Percentiles rank a stretch among this genome's conserved stretches.
phyloP scores from a whole-genome alignment of 2,888 invertebrate species.

The Auanema freiburgensis region DNA sequence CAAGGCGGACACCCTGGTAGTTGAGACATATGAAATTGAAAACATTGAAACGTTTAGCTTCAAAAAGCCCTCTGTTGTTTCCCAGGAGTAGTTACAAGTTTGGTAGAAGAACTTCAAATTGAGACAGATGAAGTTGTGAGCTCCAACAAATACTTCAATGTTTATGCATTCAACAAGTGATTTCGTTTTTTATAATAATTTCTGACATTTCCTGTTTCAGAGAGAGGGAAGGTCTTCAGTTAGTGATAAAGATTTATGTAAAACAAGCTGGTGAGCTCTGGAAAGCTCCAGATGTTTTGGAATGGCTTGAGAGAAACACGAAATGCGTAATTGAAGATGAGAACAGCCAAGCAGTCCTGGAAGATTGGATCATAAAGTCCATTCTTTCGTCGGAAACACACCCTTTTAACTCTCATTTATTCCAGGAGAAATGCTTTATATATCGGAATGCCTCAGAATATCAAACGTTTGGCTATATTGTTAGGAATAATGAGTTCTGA shows the following conservation, averaged over 20 bases:
- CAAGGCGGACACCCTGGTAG: slow-evolving; percentile 69
- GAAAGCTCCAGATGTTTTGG: slow-evolving; percentile 74
- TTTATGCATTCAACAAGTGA: slow-evolving; percentile 25
- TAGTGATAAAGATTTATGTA: slow-evolving; percentile 77
- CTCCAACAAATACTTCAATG: slow-evolving; percentile 34
- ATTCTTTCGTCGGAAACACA: not conserved
- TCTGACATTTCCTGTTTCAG: slow-evolving; percentile 25
- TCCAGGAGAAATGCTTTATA: slow-evolving; percentile 39
- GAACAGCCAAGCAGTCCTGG: slow-evolving; percentile 17
- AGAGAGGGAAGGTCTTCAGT: slow-evolving; percentile 70
- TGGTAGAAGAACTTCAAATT: slow-evolving; percentile 69
- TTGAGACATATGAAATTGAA: not conserved
- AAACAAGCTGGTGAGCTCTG: slow-evolving; percentile 76
- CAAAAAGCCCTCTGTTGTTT: slow-evolving; percentile 74
- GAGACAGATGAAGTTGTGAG: slow-evolving; percentile 44
- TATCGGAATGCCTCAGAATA: slow-evolving; percentile 41
- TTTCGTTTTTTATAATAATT: not conserved
- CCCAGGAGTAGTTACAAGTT: slow-evolving; percentile 76
- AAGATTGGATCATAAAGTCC: slow-evolving; percentile 34
- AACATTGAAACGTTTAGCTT: slow-evolving; percentile 18
- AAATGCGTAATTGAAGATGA: slow-evolving; percentile 22
- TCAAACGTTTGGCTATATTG: slow-evolving; percentile 44
- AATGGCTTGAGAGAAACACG: slow-evolving; percentile 76
- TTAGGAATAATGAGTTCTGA: slow-evolving; percentile 27
- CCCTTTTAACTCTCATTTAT: slow-evolving; percentile 1